These are phyloP conservation scores for Oscheius sp. DNA, from an alignment of 2,888 invertebrate genomes.

Conservation along the genomic window DNA sequence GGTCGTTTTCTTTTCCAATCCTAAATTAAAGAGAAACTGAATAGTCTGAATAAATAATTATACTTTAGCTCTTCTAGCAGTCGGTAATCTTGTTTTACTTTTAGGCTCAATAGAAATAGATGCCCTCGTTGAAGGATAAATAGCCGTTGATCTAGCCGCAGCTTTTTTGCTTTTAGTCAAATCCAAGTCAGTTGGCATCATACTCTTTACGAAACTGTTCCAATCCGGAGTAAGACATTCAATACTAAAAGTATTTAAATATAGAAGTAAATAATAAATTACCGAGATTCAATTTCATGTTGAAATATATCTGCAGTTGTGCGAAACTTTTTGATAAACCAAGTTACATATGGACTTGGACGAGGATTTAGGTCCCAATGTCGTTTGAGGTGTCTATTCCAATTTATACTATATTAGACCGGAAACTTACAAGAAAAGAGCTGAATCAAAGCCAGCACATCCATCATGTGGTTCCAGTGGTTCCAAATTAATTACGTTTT, in stretches of 20 bases:
- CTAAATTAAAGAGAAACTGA: neutral
- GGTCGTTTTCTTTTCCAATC: conserved; percentile 42
- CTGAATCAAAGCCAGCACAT: conserved; percentile 51
- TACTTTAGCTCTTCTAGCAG: neutral
- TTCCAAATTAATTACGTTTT: neutral
- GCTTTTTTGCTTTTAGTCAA: conserved; percentile 37
- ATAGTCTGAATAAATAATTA: too few relatives aligned
- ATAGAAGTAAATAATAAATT: neutral
- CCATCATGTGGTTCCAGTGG: conserved; percentile 40
- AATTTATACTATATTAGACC: neutral
- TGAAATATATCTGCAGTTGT: conserved; percentile 28
- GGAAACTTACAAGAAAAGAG: conserved; percentile 40
- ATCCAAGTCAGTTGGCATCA: conserved; percentile 55
- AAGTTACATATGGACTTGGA: conserved; percentile 40
- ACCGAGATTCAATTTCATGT: conserved; percentile 33
- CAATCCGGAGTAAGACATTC: conserved; percentile 51
- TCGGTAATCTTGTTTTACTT: conserved; percentile 21
- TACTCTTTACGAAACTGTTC: conserved; percentile 50
- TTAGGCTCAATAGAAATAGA: conserved; percentile 29
- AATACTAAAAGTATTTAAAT: conserved; percentile 35
- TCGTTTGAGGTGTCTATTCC: conserved; percentile 54
- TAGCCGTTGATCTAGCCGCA: conserved; percentile 5
- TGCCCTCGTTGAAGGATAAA: conserved; percentile 26
- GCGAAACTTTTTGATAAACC: conserved; percentile 53
- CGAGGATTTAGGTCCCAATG: conserved; percentile 63